phyloP scores from a whole-genome alignment of 1,140 invertebrate species.

The Centruroides vittatus region DNA sequence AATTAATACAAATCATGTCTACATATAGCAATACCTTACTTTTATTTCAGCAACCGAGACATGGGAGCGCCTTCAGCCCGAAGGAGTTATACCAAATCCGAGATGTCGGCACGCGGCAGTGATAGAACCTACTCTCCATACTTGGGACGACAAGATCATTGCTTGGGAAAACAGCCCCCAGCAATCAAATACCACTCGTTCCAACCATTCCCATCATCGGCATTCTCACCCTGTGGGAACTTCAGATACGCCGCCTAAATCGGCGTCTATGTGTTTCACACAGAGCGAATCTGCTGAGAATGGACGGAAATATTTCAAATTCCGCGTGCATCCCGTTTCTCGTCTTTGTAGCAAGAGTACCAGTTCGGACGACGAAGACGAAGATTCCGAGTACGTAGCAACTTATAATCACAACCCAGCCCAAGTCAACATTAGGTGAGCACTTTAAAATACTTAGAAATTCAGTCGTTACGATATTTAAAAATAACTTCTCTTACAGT shows the following conservation, averaged over 20 bases:
- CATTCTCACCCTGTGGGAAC: not conserved
- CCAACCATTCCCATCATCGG: not conserved
- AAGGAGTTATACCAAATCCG: conserved; percentile 51
- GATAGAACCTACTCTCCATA: conserved; percentile 17
- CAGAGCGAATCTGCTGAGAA: conserved; percentile 1
- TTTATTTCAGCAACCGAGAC: conserved; percentile 45
- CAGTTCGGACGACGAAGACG: conserved; percentile 16
- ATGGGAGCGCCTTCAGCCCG: conserved; percentile 57
- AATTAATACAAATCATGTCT: not conserved
- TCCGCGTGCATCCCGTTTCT: conserved; percentile 18
- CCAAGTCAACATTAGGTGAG: conserved; percentile 14
- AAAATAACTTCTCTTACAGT: conserved; percentile 3
- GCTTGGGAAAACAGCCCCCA: not conserved
- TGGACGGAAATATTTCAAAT: conserved; percentile 9
- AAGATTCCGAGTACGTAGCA: conserved; percentile 11
- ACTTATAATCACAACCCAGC: conserved; percentile 13
- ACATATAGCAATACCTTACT: not conserved
- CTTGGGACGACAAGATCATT: conserved; percentile 9
- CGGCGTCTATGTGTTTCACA: conserved; percentile 20
- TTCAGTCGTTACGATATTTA: not conserved
- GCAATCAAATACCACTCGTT: not conserved
- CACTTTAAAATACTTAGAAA: not conserved
- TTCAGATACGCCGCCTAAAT: conserved; percentile 14
- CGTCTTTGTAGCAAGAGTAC: conserved; percentile 16
- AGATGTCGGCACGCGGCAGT: conserved; percentile 40